A percentile compares a stretch with the other conserved stretches of the same genome.
These are phyloP conservation scores for Daubentonia madagascariensis DNA, from an alignment of 2,113 vertebrate genomes.

Conservation along the genomic window DNA sequence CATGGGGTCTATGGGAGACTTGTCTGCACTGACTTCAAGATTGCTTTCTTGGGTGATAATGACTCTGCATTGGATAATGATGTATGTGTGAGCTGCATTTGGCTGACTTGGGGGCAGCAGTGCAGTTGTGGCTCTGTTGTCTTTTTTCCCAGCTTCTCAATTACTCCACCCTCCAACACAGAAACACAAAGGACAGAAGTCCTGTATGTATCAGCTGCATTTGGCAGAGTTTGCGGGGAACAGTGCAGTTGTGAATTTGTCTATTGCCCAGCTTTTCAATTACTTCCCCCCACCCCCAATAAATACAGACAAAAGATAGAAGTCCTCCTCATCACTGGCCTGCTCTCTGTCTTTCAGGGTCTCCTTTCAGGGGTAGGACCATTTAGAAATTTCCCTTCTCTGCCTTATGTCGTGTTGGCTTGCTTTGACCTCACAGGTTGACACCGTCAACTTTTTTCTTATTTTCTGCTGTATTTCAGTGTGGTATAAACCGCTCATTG, in stretches of 20 bases:
- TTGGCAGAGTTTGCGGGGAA: neutral
- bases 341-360: neutral
- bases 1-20: constrained; percentile 88
- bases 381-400: neutral
- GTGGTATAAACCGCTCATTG: neutral
- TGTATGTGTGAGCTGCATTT: constrained; percentile 70
- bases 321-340: neutral
- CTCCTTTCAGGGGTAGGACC: neutral
- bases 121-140: neutral
- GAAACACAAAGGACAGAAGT: neutral
- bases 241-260: neutral
- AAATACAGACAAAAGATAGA: neutral
- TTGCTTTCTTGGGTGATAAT: constrained; percentile 89
- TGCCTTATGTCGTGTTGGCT: neutral
- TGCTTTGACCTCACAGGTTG: neutral
- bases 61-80: constrained; percentile 82
- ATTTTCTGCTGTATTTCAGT: neutral
- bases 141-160: neutral
- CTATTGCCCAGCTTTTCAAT: neutral
- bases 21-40: constrained; percentile 92
- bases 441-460: neutral
- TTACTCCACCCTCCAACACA: neutral
- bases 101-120: neutral
- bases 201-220: constrained; percentile 66
- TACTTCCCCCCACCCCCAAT: too few relatives aligned